Conservation (phyloP, 2,113 vertebrate genomes). For the Aptenodytes patagonicus region DNA sequence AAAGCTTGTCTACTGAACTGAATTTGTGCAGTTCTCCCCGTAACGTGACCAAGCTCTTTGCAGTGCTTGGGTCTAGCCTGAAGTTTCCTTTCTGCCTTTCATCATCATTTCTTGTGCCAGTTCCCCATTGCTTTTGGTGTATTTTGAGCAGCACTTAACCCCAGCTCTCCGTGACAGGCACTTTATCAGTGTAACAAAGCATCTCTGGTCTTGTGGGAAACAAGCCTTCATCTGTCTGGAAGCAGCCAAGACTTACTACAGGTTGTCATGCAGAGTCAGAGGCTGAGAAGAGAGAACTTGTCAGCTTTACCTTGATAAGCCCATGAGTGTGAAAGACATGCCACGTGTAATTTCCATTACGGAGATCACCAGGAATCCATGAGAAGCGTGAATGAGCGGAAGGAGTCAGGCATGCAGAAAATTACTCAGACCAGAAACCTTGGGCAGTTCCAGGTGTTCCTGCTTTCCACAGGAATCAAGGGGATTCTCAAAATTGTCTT, state of each 20-base stretch:
- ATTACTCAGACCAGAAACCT: background rate
- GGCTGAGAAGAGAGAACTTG: slow-evolving; percentile 5
- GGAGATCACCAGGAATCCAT: background rate
- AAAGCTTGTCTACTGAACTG: background rate
- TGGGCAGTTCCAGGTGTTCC: background rate
- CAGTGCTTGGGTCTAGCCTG: background rate
- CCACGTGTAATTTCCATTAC: slow-evolving; percentile 42
- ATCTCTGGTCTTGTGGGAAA: background rate
- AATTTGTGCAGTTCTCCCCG: background rate
- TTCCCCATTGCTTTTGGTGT: background rate
- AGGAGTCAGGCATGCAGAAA: background rate
- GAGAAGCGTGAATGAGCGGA: background rate
- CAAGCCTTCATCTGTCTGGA: background rate
- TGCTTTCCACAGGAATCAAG: background rate
- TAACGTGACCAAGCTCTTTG: background rate
- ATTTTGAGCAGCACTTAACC: slow-evolving; percentile 25
- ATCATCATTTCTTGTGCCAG: background rate
- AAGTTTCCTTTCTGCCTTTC: background rate
- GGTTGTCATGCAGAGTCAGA: background rate
- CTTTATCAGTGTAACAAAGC: background rate
- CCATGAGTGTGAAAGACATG: slow-evolving; percentile 57
- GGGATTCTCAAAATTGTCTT: background rate
- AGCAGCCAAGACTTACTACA: background rate
- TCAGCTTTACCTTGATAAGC: slow-evolving; percentile 48
- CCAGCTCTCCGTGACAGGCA: background rate